Percentiles rank a stretch among this genome's conserved stretches.
Evolutionary conservation across 2,113 vertebrate species (phyloP).

Genomic region (Bubalus kerabau): DNA sequence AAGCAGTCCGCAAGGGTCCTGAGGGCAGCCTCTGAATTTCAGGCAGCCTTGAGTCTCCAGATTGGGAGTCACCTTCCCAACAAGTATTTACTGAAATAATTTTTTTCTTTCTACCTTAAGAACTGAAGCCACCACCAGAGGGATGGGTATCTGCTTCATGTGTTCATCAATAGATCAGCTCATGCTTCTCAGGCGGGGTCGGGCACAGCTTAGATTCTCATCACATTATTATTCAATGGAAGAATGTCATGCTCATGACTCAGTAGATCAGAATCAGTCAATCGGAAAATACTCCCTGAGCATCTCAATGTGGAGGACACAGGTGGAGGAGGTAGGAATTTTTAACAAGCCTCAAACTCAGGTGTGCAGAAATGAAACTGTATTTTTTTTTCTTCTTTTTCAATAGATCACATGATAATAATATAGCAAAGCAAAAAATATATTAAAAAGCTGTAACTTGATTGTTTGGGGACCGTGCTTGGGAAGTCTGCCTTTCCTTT

Average conservation of each 20-base stretch:
- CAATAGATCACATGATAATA: background rate
- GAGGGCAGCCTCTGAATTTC: background rate
- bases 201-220: background rate
- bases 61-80: background rate
- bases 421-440: background rate
- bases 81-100: background rate
- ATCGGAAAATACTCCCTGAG: background rate
- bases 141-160: background rate
- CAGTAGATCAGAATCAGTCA: background rate
- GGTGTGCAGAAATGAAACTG: background rate
- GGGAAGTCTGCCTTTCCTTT: background rate
- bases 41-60: background rate
- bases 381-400: background rate
- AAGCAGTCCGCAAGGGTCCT: too few relatives aligned
- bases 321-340: background rate
- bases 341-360: background rate
- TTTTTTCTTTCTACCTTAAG: background rate
- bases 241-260: background rate
- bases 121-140: background rate
- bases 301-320: background rate
- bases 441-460: background rate
- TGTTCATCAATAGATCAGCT: background rate
- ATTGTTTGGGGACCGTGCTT: background rate
- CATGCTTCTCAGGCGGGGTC: background rate
- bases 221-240: background rate